A percentile compares a stretch with the other conserved stretches of the same genome.
These are phyloP conservation scores for Drosophila neonasuta DNA, from an alignment of 2,888 invertebrate species.

Conservation along the genomic window DNA sequence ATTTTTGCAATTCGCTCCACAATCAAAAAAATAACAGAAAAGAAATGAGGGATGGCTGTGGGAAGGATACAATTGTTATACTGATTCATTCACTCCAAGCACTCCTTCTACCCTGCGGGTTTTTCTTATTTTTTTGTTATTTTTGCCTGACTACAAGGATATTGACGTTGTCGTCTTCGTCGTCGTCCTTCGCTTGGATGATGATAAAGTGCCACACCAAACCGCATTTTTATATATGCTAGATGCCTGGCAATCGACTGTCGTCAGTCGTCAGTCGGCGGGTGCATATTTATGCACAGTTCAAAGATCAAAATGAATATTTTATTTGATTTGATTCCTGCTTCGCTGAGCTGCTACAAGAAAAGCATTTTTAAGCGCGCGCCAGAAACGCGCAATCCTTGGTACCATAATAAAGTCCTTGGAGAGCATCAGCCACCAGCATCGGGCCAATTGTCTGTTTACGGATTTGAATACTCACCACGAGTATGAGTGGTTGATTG, in stretches of 20 bases:
- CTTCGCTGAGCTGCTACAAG: constrained; percentile 66
- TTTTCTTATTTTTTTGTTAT: constrained; percentile 33
- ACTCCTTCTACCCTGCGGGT: background rate
- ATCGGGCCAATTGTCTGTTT: constrained; percentile 66
- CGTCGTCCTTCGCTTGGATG: constrained; percentile 55
- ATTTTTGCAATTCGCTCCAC: constrained; percentile 52
- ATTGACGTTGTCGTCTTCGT: constrained; percentile 52
- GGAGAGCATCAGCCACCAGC: constrained; percentile 44
- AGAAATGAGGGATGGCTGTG: constrained; percentile 21
- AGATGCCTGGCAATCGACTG: constrained; percentile 36
- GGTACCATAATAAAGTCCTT: constrained; percentile 70
- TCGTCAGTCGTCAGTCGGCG: constrained; percentile 37
- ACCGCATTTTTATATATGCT: constrained; percentile 60
- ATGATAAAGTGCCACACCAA: constrained; percentile 68
- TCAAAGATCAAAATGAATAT: constrained; percentile 82
- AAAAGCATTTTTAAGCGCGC: constrained; percentile 77
- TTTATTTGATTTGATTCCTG: constrained; percentile 79
- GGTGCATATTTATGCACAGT: constrained; percentile 79
- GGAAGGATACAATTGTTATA: constrained; percentile 53
- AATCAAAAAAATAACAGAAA: constrained; percentile 25
- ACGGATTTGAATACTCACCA: constrained; percentile 41
- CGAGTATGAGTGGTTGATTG: constrained; percentile 29
- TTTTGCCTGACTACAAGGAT: constrained; percentile 55
- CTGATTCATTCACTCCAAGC: constrained; percentile 34
- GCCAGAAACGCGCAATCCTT: constrained; percentile 58